Conservation (phyloP, 2,113 vertebrate genomes). For the Probosciger aterrimus region DNA sequence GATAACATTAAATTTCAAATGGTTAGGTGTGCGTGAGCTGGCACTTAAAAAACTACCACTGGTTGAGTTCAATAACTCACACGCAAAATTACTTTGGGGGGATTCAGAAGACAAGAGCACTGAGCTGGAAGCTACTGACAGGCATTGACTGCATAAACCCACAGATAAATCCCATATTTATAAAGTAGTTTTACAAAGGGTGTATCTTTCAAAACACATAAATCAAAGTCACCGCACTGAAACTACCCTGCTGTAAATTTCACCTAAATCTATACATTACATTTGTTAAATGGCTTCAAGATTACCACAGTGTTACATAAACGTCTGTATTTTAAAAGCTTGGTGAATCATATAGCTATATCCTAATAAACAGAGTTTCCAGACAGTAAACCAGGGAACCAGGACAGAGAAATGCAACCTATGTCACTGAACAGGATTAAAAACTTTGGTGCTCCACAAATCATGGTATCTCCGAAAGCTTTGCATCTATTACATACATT, state of each 20-base stretch:
- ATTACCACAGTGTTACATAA: not conserved
- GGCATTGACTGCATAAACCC: not conserved
- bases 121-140: not conserved
- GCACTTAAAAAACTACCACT: not conserved
- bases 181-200: not conserved
- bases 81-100: not conserved
- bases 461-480: fast-evolving
- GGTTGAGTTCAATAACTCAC: not conserved
- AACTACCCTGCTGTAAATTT: not conserved
- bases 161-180: not conserved
- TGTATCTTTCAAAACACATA: not conserved
- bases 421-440: not conserved
- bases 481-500: not conserved
- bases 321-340: not conserved
- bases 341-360: not conserved
- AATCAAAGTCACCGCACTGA: not conserved
- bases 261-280: not conserved
- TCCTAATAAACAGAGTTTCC: not conserved
- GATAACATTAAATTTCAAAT: not conserved
- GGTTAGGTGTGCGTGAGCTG: not conserved
- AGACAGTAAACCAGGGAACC: not conserved
- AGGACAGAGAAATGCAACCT: not conserved
- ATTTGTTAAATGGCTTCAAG: not conserved
- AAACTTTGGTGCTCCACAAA: not conserved
- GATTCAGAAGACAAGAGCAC: not conserved